Evolutionary conservation across 2,113 vertebrate species (phyloP).

Genomic region (Porphyrio hochstetteri): DNA sequence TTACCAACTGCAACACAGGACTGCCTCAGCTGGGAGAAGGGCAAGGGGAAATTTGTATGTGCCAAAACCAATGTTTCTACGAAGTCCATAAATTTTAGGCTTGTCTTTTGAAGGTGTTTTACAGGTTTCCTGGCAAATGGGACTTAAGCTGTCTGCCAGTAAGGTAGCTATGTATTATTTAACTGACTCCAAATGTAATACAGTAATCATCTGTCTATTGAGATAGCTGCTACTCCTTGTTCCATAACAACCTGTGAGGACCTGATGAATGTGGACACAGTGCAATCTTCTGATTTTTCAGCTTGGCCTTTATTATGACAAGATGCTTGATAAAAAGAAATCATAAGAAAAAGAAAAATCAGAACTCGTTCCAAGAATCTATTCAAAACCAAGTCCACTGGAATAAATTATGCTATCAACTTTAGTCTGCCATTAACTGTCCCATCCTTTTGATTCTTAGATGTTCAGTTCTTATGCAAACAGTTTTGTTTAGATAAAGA

Average conservation of each 20-base stretch:
- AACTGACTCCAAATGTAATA: not conserved
- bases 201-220: not conserved
- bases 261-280: fast-evolving
- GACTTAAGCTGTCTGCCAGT: not conserved
- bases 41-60: not conserved
- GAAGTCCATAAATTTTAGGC: not conserved
- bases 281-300: not conserved
- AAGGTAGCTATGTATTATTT: not conserved
- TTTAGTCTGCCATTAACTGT: not conserved
- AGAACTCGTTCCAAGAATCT: not conserved
- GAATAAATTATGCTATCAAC: not conserved
- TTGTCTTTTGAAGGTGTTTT: not conserved
- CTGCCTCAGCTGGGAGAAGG: not conserved
- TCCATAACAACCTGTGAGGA: not conserved
- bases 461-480: not conserved
- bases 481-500: not conserved
- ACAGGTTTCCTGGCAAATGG: not conserved
- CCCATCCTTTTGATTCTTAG: not conserved
- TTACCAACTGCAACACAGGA: not conserved
- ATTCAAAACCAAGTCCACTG: not conserved
- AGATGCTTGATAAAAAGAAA: not conserved
- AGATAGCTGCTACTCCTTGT: not conserved
- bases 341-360: not conserved
- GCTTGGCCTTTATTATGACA: not conserved
- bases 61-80: not conserved